Evolutionary conservation across 2,797 vertebrate species (phyloP), one percentile per base, ranked within the genome.

Genomic region (Chromobotia macracanthus): DNA sequence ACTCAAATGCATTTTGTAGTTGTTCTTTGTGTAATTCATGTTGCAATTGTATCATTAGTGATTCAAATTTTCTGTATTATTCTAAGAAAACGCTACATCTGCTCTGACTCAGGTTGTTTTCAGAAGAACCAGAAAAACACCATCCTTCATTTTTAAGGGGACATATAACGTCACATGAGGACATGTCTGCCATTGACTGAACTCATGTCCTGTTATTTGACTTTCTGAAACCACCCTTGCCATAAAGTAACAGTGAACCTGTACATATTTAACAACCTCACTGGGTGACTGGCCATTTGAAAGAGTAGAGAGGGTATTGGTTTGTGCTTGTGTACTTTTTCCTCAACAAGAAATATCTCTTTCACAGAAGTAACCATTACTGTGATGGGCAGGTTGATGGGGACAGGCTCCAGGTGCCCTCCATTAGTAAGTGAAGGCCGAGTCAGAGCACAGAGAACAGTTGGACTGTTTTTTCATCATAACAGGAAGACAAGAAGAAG

Each of bases 361-460:
- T 73, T 73, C 56, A 73, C 25, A 58, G 61, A 85, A 41, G 50
- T 28, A 75, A 61, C 81, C 78, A 80, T 83, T 83, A 80, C 66
- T 1, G 18, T 72, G n/a, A 38, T 64, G 38, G 60, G 55, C 50
- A 74, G 64, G 25, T 48, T 13, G 58, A 66, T 63, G 56, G 2
- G 67, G 38, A 21, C 58, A 46, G 73, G 73, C 61, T 61, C 55
- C 71, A 74, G 61, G 31, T 74, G 79, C 50, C 72, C 81, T 82
- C 75, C 84, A 80, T 82, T 85, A 82, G 60, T 15, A 21, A 80
- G 60, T 41, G 19, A 77, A 72, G 80, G 77, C 55, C 25, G 12
- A 56, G 28, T 19, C 67, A 12, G 53, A 69, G 66, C 70, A 80
- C 38, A 8, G 38, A 41, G 38, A 80, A 78, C 77, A 74, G 2